Evolutionary conservation across 2,797 vertebrate genomes (phyloP), one percentile per base, ranked within the genome.

Genomic region (Trematomus bernacchii): DNA sequence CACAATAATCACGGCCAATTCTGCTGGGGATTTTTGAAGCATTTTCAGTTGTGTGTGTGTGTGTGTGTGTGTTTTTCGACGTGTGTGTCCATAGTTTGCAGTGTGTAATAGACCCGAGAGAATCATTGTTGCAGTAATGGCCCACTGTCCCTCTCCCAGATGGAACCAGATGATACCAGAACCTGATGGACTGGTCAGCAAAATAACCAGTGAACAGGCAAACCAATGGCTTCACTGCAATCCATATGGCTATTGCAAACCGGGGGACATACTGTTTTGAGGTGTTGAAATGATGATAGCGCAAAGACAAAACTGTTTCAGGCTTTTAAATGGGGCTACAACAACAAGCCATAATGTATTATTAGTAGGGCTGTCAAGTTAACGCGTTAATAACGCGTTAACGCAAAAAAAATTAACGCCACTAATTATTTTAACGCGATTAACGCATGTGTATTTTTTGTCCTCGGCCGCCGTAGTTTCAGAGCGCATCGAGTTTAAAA

Each of bases 1-100:
- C 87, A 91, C 91, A 90, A 90, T 90, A 92, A 94, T 93, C 88
- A 92, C 82, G 66, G 77, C 59, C 88, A 84, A 86, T 92, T 89
- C 87, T 79, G 33, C 70, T 2, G 1, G 83, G 73, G 86, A 90
- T 82, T 87, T 88, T 12, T 75, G 87, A 80, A 87, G 81, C 84
- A 82, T 84, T 86, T 27, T 81, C 78, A 23, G 57, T 21, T 33
- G 46, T 16, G 55, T 23, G 58, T 0, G 46, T 61, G 64, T 66
- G 37, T 40, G 19, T 46, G 52, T 48, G 69, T 84, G 73, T 59
- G 46, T 52, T 43, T 73, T 43, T 9, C 47, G 46, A 43, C 2
- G 63, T 1, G 21, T 18, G 55, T 50, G 52, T 59, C 66, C 18
- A 18, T 27, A 59, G 69, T 63, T 21, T 40, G 57, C 59, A 50